Evolutionary conservation across 2,797 vertebrate genomes (phyloP), one percentile per base, ranked within the genome.

Genomic region (Thamnophis elegans): DNA sequence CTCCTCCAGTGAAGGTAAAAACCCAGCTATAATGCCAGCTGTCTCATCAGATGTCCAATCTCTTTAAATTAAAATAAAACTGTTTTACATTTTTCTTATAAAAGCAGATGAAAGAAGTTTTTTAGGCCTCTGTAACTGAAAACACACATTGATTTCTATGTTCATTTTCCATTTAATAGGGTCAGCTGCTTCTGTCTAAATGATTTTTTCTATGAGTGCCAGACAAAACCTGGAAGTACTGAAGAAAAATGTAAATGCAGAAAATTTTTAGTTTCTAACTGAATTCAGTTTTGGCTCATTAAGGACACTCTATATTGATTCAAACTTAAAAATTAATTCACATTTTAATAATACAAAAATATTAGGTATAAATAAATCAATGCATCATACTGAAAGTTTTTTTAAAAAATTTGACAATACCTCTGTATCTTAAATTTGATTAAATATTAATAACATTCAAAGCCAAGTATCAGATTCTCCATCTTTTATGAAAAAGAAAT

Each of bases 381-480:
- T 51, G 25, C 26, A 86, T 11, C 26, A 68, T 28, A 28, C 22
- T 32, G 13, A 42, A 86, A 13, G 60, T 55, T 42, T 68, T 20
- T 1, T n/a, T n/a, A n/a, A n/a, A 11, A 12, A 62, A 51, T 73
- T n/a, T 42, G 42, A 68, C 68, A 47, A 73, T 88, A 47, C 13
- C 88, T 73, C n/a, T 82, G 26, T 51, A 91, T 51, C 18, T 82
- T 82, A 94, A 62, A 5, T 1, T 65, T 89, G 11, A 93, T 92
- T 65, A 78, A 94, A 94, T 54, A 88, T 60, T 90, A 25, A 90
- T 20, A 20, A 56, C 65, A 8, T 85, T 78, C 92, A 93, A 22
- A 94, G 96, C 94, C 32, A 93, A 95, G 90, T 25, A 91, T 91
- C 91, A 92, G 78, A 51, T 91, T 90, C 60, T 82, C 8, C 87